phyloP scores from a whole-genome alignment of 2,113 vertebrate species.

The Suricata suricatta region DNA sequence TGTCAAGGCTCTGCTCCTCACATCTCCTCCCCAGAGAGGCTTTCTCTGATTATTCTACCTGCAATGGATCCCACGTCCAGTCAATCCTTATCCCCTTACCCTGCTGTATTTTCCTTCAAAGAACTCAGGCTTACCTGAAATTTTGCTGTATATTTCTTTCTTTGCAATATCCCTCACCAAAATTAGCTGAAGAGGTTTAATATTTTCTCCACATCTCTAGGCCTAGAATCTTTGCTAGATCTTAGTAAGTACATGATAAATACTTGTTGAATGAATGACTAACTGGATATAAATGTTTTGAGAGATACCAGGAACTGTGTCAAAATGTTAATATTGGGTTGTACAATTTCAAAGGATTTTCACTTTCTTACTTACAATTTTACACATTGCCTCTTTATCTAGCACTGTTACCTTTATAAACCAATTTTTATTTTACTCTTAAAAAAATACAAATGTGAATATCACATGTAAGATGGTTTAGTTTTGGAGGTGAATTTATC shows the following conservation, averaged over 20 bases:
- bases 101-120: not conserved
- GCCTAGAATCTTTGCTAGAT: not conserved
- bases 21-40: not conserved
- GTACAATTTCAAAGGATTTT: not conserved
- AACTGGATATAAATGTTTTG: not conserved
- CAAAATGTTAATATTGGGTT: not conserved
- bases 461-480: not conserved
- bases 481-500: not conserved
- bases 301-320: not conserved
- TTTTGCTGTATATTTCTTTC: not conserved
- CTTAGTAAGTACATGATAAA: not conserved
- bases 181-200: not conserved
- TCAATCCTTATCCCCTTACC: not conserved
- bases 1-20: not conserved
- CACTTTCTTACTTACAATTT: not conserved
- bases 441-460: not conserved
- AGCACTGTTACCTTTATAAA: not conserved
- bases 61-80: not conserved
- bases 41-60: not conserved
- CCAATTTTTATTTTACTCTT: slow-evolving; percentile 13
- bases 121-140: not conserved
- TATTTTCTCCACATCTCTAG: not conserved
- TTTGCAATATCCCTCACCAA: not conserved
- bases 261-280: not conserved
- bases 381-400: not conserved